These are phyloP conservation scores for Drosophila demipolita DNA, from an alignment of 2,888 invertebrate species.

Conservation along the genomic window DNA sequence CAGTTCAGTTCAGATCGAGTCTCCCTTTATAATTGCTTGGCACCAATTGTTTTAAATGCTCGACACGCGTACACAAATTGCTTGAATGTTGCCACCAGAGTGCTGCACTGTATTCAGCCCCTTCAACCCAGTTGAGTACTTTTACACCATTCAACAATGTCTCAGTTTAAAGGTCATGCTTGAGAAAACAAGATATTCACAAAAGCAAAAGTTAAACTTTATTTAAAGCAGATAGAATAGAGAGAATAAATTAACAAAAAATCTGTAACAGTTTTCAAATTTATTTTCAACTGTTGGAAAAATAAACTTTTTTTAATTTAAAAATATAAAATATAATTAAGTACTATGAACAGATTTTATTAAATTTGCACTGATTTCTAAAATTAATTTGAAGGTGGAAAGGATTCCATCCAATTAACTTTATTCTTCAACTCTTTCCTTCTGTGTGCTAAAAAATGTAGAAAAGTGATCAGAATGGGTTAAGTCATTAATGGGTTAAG, in stretches of 20 bases:
- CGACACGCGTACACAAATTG: constrained; percentile 73
- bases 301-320: not conserved
- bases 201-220: not conserved
- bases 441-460: not conserved
- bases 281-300: not conserved
- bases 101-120: constrained; percentile 30
- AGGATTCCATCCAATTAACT: too few relatives aligned
- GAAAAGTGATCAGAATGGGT: not conserved
- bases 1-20: constrained; percentile 15
- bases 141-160: constrained; percentile 43
- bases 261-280: not conserved
- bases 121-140: constrained; percentile 53
- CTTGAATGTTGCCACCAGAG: constrained; percentile 44
- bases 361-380: not conserved
- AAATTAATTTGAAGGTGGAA: not conserved
- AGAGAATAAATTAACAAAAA: not conserved
- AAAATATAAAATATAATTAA: not conserved
- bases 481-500: too few relatives aligned
- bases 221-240: not conserved
- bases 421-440: not conserved
- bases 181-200: not conserved
- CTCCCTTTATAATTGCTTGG: constrained; percentile 73
- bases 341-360: not conserved
- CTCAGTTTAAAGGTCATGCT: not conserved
- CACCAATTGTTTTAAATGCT: constrained; percentile 81